A percentile compares a stretch with the other conserved stretches of the same genome.
phyloP scores from a whole-genome alignment of 2,888 invertebrate species.

The Eupeodes latifasciatus region DNA sequence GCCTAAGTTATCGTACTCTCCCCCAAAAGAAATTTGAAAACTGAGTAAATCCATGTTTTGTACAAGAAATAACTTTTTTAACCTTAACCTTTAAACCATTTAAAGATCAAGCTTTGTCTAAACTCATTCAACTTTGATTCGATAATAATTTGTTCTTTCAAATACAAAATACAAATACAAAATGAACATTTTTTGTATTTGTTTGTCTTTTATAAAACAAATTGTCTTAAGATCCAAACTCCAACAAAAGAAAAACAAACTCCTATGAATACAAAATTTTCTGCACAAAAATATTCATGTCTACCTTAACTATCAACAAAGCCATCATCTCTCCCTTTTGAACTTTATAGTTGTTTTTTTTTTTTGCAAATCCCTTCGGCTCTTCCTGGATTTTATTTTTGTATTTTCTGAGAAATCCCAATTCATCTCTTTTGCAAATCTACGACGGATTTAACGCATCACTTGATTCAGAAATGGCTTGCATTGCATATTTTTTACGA shows the following conservation, averaged over 20 bases:
- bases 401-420: conserved; percentile 12
- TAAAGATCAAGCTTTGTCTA: no score
- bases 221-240: no score
- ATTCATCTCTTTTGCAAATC: conserved; percentile 44
- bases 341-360: conserved; percentile 16
- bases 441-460: conserved; percentile 46
- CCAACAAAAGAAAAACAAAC: background rate
- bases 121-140: no score
- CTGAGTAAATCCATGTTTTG: no score
- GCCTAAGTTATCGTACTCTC: no score
- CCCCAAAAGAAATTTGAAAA: no score
- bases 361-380: background rate
- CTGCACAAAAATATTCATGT: background rate
- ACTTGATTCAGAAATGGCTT: conserved; percentile 45
- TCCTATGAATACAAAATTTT: background rate
- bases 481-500: conserved; percentile 30
- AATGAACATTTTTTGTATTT: no score
- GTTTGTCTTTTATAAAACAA: no score
- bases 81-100: no score
- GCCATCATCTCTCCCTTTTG: background rate
- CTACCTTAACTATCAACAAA: background rate
- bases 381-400: background rate
- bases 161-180: no score
- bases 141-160: no score
- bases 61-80: no score